Percentiles rank a stretch among this genome's conserved stretches.
Evolutionary conservation across 2,888 invertebrate genomes (phyloP).

Genomic region (Polietes domitor): DNA sequence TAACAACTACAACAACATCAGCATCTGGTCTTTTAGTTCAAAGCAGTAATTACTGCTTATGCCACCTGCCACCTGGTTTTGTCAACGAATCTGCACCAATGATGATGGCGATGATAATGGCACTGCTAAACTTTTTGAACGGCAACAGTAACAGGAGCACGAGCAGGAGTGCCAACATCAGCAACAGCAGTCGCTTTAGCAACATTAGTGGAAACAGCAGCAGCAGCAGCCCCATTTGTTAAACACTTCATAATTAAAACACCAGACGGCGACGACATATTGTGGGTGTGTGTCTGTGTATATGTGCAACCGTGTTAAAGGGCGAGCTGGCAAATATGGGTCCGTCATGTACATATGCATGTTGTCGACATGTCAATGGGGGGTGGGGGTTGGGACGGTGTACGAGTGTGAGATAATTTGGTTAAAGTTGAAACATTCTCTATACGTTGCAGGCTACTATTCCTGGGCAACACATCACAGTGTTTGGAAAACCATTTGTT

Average conservation of each 20-base stretch:
- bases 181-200: conserved; percentile 24
- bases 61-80: conserved; percentile 36
- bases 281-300: background rate
- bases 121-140: conserved; percentile 41
- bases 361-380: background rate
- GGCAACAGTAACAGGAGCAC: conserved; percentile 25
- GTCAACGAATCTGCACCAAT: conserved; percentile 4
- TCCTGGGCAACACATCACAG: no score
- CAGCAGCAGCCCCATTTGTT: conserved; percentile 39
- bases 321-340: background rate
- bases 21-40: conserved; percentile 30
- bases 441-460: no score
- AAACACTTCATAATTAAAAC: conserved; percentile 60
- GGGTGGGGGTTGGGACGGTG: background rate
- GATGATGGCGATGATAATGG: conserved; percentile 41
- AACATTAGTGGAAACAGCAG: conserved; percentile 40
- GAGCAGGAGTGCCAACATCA: conserved; percentile 7
- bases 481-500: no score
- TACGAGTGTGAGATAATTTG: background rate
- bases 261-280: conserved; percentile 36
- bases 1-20: conserved; percentile 15
- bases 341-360: background rate
- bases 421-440: conserved; percentile 4
- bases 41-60: conserved; percentile 34
- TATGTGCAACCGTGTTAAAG: background rate